These are phyloP conservation scores for Oryctes rhinoceros DNA, from an alignment of 1,140 invertebrate species.

Conservation along the genomic window DNA sequence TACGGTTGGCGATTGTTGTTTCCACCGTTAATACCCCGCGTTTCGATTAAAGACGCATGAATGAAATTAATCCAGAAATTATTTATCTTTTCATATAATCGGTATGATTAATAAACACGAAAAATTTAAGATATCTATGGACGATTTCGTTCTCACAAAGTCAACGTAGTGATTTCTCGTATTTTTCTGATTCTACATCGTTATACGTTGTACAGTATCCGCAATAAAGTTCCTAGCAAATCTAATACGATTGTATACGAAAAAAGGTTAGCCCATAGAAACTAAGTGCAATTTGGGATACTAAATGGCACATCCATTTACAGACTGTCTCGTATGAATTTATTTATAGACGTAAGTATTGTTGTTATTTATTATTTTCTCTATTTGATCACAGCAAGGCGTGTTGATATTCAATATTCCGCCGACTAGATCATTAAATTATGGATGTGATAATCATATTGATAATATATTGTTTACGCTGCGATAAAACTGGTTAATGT, in stretches of 20 bases:
- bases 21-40: neutral
- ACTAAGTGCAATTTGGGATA: neutral
- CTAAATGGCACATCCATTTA: neutral
- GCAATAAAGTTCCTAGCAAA: neutral
- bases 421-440: neutral
- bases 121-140: neutral
- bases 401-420: neutral
- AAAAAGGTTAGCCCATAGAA: neutral
- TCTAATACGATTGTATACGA: neutral
- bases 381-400: neutral
- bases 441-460: neutral
- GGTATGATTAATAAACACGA: neutral
- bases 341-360: constrained; percentile 7
- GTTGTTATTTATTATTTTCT: neutral
- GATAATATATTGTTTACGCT: neutral
- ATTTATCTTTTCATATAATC: neutral
- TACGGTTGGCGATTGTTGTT: neutral
- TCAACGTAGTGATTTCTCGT: neutral
- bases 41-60: neutral
- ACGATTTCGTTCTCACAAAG: neutral
- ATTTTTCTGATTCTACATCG: neutral
- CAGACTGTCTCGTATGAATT: neutral
- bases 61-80: neutral
- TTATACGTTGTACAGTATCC: neutral
- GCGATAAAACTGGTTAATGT: neutral